Evolutionary conservation across 23 tunicate species (phyloP), one percentile per base, ranked within the genome.

Genomic region (Styela plicata): DNA sequence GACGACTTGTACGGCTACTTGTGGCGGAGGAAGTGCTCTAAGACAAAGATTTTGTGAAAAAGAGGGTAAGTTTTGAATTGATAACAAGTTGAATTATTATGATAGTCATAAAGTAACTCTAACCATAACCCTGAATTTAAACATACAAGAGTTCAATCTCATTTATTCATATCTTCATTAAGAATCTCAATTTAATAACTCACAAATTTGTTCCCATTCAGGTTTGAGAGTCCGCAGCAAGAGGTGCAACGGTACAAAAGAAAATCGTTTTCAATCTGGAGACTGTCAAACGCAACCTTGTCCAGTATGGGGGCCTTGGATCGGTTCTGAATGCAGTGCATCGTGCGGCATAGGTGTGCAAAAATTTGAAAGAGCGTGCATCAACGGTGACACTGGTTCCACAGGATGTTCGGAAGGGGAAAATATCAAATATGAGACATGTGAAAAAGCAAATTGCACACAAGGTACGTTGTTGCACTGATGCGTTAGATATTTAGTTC

Each of bases 291-390:
- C 81, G 21, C 81, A 76, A 21, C 28, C 52, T 37, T 76, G 81
- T 53, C 53, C 81, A 0, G 27, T 27, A 7, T 76, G 81, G 81
- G 30, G 63, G 7, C 13, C 27, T 22, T 76, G 81, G 81, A 34
- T 19, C 0, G 27, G 3, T 10, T 0, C 31, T 10, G 33, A 31
- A 10, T 91, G 97, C 78, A 86, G 90, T 67, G 63, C 78, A 34
- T 77, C 90, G 17, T 91, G 97, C 70, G 97, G 90, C n/a, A 25
- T 24, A 18, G 97, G 97, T 0, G 74, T 86, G 1, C 69, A 28
- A 30, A 64, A 79, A 57, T 68, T 70, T 63, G 71, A 75, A 21
- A 77, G 97, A 53, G 33, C 0, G 24, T 76, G 81, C 31, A 18
- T 44, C 19, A 28, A 71, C 77, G 77, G 35, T 3, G 29, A 21